Percentiles rank a stretch among this genome's conserved stretches.
Conservation (phyloP, 1,140 invertebrate species). For the Drosophila prosaltans region DNA sequence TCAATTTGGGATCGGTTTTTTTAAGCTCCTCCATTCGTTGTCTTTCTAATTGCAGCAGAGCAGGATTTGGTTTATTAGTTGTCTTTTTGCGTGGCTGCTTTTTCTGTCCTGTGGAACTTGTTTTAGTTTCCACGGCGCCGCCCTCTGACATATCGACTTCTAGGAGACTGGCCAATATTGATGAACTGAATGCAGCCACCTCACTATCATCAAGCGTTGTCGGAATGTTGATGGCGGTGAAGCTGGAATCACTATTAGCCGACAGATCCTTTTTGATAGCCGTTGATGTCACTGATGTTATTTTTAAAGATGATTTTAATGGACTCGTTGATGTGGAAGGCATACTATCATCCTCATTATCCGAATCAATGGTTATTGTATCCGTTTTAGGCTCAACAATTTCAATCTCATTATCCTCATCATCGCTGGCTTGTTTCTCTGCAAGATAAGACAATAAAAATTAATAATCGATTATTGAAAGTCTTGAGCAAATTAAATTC, state of each 20-base stretch:
- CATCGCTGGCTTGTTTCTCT: constrained; percentile 83
- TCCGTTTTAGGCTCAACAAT: constrained; percentile 82
- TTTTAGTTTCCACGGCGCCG: constrained; percentile 22
- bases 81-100: constrained; percentile 81
- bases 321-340: constrained; percentile 1
- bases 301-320: constrained; percentile 34
- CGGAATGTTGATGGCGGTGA: background rate
- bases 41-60: constrained; percentile 66
- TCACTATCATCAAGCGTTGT: constrained; percentile 41
- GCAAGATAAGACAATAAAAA: constrained; percentile 12
- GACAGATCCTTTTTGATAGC: background rate
- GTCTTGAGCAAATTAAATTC: background rate
- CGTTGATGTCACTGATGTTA: constrained; percentile 56
- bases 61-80: constrained; percentile 79
- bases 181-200: constrained; percentile 67
- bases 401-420: constrained; percentile 82
- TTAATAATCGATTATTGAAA: background rate
- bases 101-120: constrained; percentile 41
- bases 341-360: constrained; percentile 71
- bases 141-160: constrained; percentile 70
- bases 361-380: constrained; percentile 81
- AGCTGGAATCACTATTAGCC: background rate
- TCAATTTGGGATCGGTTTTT: constrained; percentile 66
- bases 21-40: constrained; percentile 73
- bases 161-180: constrained; percentile 71